Evolutionary conservation across 2,113 vertebrate genomes (phyloP), one percentile per base, ranked within the genome.

Genomic region (Hemichromis elongatus): DNA sequence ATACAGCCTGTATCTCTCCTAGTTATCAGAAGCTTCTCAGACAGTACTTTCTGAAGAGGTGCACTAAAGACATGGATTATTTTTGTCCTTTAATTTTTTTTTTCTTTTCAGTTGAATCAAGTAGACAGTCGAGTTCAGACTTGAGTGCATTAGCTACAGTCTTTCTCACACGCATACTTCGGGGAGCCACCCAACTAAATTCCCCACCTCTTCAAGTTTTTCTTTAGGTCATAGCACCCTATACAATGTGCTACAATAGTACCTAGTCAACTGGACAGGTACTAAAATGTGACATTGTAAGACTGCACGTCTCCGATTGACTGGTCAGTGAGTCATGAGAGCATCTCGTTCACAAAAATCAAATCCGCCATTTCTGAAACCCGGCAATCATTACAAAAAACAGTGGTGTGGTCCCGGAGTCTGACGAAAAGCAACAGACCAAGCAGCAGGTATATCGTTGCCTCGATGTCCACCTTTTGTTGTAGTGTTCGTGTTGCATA

Each of bases 11-110:
- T 79, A 84, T 86, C 73, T 1, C 84, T 89, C 56, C 47, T 56
- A 4, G 57, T 81, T 87, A 83, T 86, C 79, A 84, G 75, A 81
- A 93, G 80, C 47, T 37, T 85, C 81, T 70, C 84, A 28, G 45
- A 77, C 86, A 80, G n/a, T 52, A 86, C 26, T 77, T 78, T 70
- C 84, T 89, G 8, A 24, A 28, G 54, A 77, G 80, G 77, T 82
- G 9, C 9, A 9, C 54, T n/a, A 56, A 80, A 33, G 18, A 57
- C 55, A 42, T 42, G 55, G 21, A 77, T 85, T 83, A 21, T 66
- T 80, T 81, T 21, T 80, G 16, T 68, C 79, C 57, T 12, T 66
- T 19, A 30, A 28, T 53, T 88, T 68, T 4, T 0, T 28, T 54
- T 66, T 68, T 83, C 11, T 40, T 70, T 84, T 82, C 9, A 10